Base-by-base conservation (phyloP, 2,888 invertebrate species). In the Leptopilina myrica region DNA sequence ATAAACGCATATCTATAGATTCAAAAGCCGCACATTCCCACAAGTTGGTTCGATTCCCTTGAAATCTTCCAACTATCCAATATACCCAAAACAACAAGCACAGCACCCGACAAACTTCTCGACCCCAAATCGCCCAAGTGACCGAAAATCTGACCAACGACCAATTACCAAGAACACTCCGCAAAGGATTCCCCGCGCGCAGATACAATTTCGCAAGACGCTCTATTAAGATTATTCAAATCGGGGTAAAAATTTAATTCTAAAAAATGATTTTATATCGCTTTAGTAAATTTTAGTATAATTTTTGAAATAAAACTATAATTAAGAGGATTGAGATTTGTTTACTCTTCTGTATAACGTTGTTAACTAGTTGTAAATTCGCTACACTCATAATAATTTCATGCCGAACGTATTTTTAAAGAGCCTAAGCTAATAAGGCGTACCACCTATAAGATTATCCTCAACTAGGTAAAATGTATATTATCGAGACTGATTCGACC, bases 101-200 rank as follows among this genome's bases (percentile, higher is more conserved):
- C 86, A 84, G 85, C 86, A 84, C 84, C 85, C 84, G 82, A 84
- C 84, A 87, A 86, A 87, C 86, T 87, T 84, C 84, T 83, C 85
- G 78, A 84, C 83, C 86, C 80, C 86, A 84, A 88, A 87, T 88
- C 90, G 88, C 81, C 88, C 86, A 86, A 89, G 88, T 87, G 89
- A 87, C 87, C 87, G 87, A 88, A 86, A 88, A 88, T 87, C 89
- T 86, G 89, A 89, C 90, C 89, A 85, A 86, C 85, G 85, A 85
- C 86, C 89, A 87, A 89, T 89, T 89, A 89, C 87, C 87, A 83
- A 77, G 26, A 73, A 53, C 49, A 69, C 69, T 56, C 56, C 56
- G 20, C 20, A 73, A 56, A 56, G 56, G 73, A 73, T 73, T 64
- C 33, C 73, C 73, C 33, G 1, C 20, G 20, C 20, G 1, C 1